Conservation (phyloP, 2,888 invertebrate species). For the Thereva nobilitata region DNA sequence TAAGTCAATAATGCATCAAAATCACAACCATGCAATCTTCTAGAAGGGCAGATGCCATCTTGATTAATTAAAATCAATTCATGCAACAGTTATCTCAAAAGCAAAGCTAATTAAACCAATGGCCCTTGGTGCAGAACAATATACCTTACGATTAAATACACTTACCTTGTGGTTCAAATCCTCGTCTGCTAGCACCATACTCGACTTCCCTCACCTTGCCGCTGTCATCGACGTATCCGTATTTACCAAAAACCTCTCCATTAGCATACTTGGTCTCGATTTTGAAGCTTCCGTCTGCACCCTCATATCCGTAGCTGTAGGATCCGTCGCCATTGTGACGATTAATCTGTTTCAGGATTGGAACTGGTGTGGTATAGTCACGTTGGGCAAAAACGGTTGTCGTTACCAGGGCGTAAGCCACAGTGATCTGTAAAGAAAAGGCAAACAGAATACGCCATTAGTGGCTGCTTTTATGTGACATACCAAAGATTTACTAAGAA, state of each 20-base stretch:
- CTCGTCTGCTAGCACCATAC: conserved; percentile 80
- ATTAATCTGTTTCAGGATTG: conserved; percentile 82
- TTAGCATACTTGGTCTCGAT: conserved; percentile 84
- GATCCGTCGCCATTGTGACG: conserved; percentile 85
- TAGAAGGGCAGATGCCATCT: background rate
- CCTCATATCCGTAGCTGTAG: conserved; percentile 87
- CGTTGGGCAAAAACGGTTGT: conserved; percentile 53
- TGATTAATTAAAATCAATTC: background rate
- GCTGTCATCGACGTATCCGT: conserved; percentile 82
- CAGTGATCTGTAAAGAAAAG: conserved; percentile 11
- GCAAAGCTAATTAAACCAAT: too few relatives aligned
- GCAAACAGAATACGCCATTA: too few relatives aligned
- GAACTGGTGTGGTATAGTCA: conserved; percentile 73
- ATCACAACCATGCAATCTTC: background rate
- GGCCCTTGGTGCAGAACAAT: too few relatives aligned
- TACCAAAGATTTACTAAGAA: too few relatives aligned
- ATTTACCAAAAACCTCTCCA: conserved; percentile 85
- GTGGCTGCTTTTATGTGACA: too few relatives aligned
- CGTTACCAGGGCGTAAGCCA: conserved; percentile 1
- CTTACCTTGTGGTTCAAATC: conserved; percentile 79
- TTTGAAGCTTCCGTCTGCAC: conserved; percentile 83
- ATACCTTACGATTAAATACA: background rate
- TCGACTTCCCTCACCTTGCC: conserved; percentile 79
- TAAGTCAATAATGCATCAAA: background rate
- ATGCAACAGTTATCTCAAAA: background rate